These are phyloP conservation scores for Dermochelys coriacea DNA, from an alignment of 2,797 vertebrate species.

Conservation along the genomic window DNA sequence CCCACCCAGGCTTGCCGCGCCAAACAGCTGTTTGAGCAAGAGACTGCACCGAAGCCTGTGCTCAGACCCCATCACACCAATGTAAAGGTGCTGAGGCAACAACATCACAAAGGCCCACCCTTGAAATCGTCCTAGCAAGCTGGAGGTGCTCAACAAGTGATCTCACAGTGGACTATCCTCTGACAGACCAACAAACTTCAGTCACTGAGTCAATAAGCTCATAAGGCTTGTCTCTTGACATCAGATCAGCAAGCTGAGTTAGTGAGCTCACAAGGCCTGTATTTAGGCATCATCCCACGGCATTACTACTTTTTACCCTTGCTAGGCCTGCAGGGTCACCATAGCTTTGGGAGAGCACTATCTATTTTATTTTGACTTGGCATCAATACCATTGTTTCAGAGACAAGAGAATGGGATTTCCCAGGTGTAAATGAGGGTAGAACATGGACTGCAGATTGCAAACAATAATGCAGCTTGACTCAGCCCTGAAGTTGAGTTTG, in stretches of 20 bases:
- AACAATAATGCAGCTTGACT: neutral
- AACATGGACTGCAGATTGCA: neutral
- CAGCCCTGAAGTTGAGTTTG: neutral
- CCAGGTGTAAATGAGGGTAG: neutral
- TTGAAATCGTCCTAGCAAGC: neutral
- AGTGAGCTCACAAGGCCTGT: no score
- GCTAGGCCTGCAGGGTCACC: neutral
- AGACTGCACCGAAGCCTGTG: neutral
- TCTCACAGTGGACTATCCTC: neutral
- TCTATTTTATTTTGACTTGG: neutral
- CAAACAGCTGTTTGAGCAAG: neutral
- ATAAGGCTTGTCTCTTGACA: neutral
- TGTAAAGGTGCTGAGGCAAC: neutral
- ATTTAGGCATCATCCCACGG: neutral
- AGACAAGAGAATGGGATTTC: neutral
- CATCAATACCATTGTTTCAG: neutral
- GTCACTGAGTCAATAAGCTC: neutral
- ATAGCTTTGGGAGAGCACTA: neutral
- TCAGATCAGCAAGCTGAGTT: neutral
- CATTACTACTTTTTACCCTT: neutral
- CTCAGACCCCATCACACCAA: neutral
- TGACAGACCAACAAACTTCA: neutral
- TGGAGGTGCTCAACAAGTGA: neutral
- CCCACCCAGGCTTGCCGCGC: no score
- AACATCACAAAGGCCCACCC: neutral